Evolutionary conservation across 2,888 invertebrate genomes (phyloP).

Genomic region (Stomorhina lunata): DNA sequence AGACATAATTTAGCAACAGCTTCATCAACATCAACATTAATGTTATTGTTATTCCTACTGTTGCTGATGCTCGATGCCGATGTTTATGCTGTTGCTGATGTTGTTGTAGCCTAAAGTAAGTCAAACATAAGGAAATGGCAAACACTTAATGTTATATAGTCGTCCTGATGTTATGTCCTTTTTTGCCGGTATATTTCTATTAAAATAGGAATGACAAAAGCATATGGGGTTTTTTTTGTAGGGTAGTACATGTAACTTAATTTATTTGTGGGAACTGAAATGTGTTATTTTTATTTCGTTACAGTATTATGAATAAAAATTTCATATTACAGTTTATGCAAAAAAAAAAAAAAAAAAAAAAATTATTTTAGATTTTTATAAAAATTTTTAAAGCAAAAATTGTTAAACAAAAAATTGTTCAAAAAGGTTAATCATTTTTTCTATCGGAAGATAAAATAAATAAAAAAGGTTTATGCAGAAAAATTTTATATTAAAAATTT

Average conservation of each 20-base stretch:
- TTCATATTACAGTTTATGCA: too few species aligned
- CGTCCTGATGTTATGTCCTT: not conserved
- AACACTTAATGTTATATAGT: conserved; percentile 20
- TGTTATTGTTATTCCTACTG: not conserved
- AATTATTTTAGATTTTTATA: too few species aligned
- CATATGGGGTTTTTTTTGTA: not conserved
- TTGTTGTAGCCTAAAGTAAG: not conserved
- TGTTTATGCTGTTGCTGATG: not conserved
- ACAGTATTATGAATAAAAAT: too few species aligned
- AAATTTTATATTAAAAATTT: too few species aligned
- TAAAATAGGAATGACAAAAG: not conserved
- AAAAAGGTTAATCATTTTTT: too few species aligned
- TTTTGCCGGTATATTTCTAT: not conserved
- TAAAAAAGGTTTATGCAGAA: too few species aligned
- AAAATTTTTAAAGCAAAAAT: too few species aligned
- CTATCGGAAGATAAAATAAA: too few species aligned
- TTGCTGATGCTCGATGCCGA: too few species aligned
- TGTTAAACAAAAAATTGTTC: too few species aligned
- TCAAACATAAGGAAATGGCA: conserved; percentile 28
- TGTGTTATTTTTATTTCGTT: not conserved
- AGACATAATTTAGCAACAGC: conserved; percentile 59
- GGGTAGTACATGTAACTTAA: not conserved
- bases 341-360: too few species aligned
- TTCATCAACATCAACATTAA: conserved; percentile 57
- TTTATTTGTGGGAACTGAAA: not conserved